Conservation (phyloP, 2,888 invertebrate species). For the Cordylochernes scorpioides region DNA sequence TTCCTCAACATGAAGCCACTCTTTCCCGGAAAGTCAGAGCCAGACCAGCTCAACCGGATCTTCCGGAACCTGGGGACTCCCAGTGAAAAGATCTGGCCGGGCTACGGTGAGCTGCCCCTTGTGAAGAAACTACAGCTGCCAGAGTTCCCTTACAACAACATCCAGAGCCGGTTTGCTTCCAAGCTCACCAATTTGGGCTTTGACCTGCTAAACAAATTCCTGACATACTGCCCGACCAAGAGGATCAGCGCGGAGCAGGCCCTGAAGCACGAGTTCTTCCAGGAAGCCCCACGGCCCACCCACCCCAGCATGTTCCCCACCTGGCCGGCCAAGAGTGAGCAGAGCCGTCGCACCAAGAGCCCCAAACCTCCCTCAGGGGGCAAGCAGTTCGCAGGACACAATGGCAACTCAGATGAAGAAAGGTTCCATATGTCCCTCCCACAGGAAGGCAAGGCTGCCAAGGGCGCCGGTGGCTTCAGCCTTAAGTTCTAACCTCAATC, state of each 20-base stretch:
- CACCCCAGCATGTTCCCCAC: constrained; percentile 97
- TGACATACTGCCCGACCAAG: constrained; percentile 70
- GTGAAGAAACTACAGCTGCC: constrained; percentile 78
- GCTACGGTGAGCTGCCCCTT: constrained; percentile 63
- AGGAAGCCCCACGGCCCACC: constrained; percentile 58
- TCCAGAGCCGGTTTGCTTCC: constrained; percentile 34
- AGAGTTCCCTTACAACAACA: constrained; percentile 59
- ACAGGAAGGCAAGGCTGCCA: no score
- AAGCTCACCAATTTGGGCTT: constrained; percentile 32
- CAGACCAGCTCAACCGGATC: constrained; percentile 75
- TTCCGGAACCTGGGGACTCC: constrained; percentile 82
- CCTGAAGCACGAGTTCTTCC: constrained; percentile 55
- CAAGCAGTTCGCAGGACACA: constrained; percentile 58
- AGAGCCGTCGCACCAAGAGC: constrained; percentile 33
- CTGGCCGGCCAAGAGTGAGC: constrained; percentile 95
- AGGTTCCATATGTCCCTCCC: no score
- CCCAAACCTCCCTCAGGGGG: constrained; percentile 88
- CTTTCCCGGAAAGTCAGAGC: constrained; percentile 86
- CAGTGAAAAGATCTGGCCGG: constrained; percentile 82
- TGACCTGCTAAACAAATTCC: constrained; percentile 38
- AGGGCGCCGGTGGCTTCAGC: no score
- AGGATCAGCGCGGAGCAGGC: constrained; percentile 69
- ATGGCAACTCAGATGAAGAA: no score
- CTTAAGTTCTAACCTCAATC: no score
- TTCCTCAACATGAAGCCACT: constrained; percentile 77